Evolutionary conservation across 37 sponge, comb jelly and placozoan species (phyloP), one percentile per base, ranked within the genome.

Genomic region (Chondrilla cf. caribensis): DNA sequence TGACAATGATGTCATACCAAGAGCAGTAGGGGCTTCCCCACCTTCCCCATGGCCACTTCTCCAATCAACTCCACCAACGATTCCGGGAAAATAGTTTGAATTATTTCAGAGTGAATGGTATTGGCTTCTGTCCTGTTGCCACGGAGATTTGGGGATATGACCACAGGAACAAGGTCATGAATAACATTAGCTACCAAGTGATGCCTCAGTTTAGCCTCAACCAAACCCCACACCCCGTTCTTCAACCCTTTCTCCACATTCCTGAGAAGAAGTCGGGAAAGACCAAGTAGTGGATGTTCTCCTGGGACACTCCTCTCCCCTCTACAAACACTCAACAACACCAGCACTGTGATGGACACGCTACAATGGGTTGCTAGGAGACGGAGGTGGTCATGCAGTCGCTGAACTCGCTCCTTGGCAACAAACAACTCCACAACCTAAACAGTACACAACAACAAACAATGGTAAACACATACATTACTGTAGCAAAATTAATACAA

Each of bases 61-160:
- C 70, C 70, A 8, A 85, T 24, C 3, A 80, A 58, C 9, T 85
- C 86, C 80, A 85, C 32, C 32, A 85, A 29, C 7, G 40, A 32
- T 5, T 68, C 58, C 39, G 79, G 86, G 17, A 85, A 19, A 6
- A 28, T 28, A 4, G 1, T 33, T 67, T 28, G 35, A 2, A 67
- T 1, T 26, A 67, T 8, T 33, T 33, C 68, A 29, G 28, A 67
- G 1, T 33, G 11, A 1, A 33, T 29, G 28, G 28, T 33, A 31
- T 18, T 33, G 3, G 14, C 35, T 28, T 8, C 35, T 1, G 28
- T 17, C 2, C 35, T 67, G 31, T 67, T 29, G 1, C 31, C 7
- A 26, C 17, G 68, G 14, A 67, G 7, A 26, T 67, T 1, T 67
- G 7, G 17, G 3, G 68, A 6, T 0, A 3, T 67, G 17, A 67